These are phyloP conservation scores for Suncus etruscus DNA, from an alignment of 2,113 vertebrate species.

Conservation along the genomic window DNA sequence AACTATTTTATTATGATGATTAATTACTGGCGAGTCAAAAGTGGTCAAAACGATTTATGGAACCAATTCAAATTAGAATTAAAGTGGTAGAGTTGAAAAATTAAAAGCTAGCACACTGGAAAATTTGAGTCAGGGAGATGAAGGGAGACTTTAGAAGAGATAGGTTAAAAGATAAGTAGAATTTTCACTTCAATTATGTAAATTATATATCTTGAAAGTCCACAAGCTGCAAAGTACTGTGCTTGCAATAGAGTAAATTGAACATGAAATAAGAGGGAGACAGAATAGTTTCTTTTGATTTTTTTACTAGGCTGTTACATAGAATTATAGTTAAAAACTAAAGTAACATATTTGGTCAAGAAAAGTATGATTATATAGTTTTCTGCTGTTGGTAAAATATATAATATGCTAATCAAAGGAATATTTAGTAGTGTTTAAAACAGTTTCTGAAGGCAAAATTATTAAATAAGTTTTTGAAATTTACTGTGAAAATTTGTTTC, in stretches of 20 bases:
- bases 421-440: background rate
- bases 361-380: background rate
- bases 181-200: slow-evolving; percentile 13
- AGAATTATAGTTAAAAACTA: background rate
- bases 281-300: background rate
- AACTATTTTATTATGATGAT: slow-evolving; percentile 74
- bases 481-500: background rate
- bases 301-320: background rate
- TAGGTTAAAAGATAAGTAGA: slow-evolving; percentile 24
- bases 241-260: background rate
- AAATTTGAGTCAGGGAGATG: slow-evolving; percentile 42
- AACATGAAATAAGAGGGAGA: background rate
- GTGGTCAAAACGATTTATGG: slow-evolving; percentile 63
- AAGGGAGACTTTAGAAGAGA: slow-evolving; percentile 36
- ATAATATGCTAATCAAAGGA: background rate
- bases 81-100: slow-evolving; percentile 56
- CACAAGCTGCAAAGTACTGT: background rate
- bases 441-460: background rate
- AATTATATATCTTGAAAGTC: slow-evolving; percentile 9
- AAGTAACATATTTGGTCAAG: slow-evolving; percentile 21
- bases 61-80: slow-evolving; percentile 38
- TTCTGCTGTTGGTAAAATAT: background rate
- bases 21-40: slow-evolving; percentile 74
- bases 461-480: background rate
- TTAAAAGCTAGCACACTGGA: slow-evolving; percentile 31